These are phyloP conservation scores for Oncorhynchus kisutch DNA, from an alignment of 2,113 vertebrate genomes.

Conservation along the genomic window DNA sequence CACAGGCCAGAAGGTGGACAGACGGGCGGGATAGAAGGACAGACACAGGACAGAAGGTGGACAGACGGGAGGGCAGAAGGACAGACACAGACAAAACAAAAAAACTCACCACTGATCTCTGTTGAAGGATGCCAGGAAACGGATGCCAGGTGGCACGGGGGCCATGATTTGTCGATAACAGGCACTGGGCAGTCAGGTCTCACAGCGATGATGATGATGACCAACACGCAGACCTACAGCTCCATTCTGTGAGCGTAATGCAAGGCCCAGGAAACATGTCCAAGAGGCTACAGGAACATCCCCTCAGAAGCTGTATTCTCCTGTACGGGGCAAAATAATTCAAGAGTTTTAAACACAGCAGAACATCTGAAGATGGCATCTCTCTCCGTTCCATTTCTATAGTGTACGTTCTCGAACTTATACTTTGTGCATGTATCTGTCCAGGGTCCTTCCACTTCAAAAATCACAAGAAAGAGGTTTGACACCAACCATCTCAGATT, in stretches of 20 bases:
- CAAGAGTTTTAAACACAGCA: neutral
- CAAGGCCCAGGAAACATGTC: neutral
- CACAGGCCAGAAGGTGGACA: too few relatives aligned
- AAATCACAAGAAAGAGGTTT: too few relatives aligned
- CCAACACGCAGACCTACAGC: neutral
- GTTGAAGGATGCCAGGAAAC: slow-evolving; percentile 67
- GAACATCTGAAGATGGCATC: too few relatives aligned
- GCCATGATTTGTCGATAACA: slow-evolving; percentile 54
- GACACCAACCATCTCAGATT: too few relatives aligned
- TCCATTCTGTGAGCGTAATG: neutral
- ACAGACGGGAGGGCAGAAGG: too few relatives aligned
- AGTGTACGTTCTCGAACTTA: too few relatives aligned
- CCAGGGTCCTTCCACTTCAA: too few relatives aligned
- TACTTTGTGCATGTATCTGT: too few relatives aligned
- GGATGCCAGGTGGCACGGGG: slow-evolving; percentile 69
- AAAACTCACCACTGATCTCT: slow-evolving; percentile 71
- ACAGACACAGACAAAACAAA: neutral
- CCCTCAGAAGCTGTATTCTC: neutral
- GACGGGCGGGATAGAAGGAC: neutral
- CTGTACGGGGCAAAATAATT: neutral
- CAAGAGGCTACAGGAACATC: neutral
- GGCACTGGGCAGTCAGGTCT: neutral
- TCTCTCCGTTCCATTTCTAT: too few relatives aligned
- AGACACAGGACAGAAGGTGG: neutral
- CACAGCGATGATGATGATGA: neutral